A percentile compares a stretch with the other conserved stretches of the same genome.
Evolutionary conservation across 2,888 invertebrate species (phyloP).

Genomic region (Napeogenes sylphis): DNA sequence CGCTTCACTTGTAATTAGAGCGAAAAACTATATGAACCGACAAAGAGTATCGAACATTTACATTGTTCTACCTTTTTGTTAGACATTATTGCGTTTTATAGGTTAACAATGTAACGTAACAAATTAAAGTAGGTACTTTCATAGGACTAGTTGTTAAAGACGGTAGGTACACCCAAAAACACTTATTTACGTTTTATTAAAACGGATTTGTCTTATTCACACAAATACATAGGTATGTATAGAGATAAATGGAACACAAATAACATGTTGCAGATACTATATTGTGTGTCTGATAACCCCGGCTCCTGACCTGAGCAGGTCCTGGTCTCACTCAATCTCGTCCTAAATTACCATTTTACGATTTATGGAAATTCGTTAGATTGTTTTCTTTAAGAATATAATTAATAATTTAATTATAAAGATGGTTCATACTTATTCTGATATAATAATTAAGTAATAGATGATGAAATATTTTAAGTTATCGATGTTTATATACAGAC

Average conservation of each 20-base stretch:
- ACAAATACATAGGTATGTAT: neutral
- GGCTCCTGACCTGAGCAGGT: neutral
- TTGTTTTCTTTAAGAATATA: neutral
- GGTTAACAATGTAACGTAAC: too few relatives aligned
- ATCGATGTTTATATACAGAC: neutral
- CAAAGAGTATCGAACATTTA: slow-evolving; percentile 16
- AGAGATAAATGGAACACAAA: slow-evolving; percentile 1
- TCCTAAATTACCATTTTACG: slow-evolving; percentile 1
- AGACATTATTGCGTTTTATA: neutral
- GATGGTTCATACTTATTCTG: too few relatives aligned
- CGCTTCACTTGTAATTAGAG: slow-evolving; percentile 44
- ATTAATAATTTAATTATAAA: too few relatives aligned
- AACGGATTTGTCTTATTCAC: neutral
- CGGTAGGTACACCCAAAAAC: too few relatives aligned
- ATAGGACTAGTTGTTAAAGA: too few relatives aligned
- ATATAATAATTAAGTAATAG: neutral
- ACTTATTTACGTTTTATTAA: too few relatives aligned
- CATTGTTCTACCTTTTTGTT: slow-evolving; percentile 15
- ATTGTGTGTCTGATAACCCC: slow-evolving; percentile 2
- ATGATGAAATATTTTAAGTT: neutral
- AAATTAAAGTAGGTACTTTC: too few relatives aligned
- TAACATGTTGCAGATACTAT: slow-evolving; percentile 1
- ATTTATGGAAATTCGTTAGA: neutral
- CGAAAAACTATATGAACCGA: slow-evolving; percentile 46
- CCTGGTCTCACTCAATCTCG: slow-evolving; percentile 2